Base-by-base conservation (phyloP, 1,140 invertebrate genomes). In the Cylas formicarius region DNA sequence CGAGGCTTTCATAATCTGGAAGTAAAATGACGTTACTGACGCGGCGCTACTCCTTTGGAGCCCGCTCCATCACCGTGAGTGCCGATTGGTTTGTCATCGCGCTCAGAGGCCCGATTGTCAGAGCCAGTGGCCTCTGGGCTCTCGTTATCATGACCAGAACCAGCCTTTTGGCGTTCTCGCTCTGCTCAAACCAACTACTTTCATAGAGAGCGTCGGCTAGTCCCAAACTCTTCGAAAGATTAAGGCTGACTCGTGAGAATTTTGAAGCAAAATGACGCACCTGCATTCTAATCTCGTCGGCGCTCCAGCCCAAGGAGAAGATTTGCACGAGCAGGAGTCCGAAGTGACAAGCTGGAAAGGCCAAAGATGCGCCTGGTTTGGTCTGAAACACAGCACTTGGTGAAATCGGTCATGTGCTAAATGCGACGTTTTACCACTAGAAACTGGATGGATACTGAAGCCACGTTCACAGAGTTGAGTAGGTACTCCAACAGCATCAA, bases 401-500 rank as follows among this genome's bases (percentile, higher is more conserved):
- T 32, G 16, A 32, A 21, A 33, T n/a, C n/a, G n/a, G n/a, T n/a
- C n/a, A n/a, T n/a, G n/a, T n/a, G n/a, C n/a, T n/a, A n/a, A n/a
- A n/a, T 38, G 10, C 23, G 18, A 28, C 2, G 16, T 21, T 13
- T 3, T 23, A 43, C 29, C 28, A 34, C 35, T 9, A 34, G 13
- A 13, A 43, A 5, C 17, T 4, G 9, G 9, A 34, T 24, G 6
- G 29, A 9, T 11, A 21, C 29, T 9, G 17, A 14, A 10, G 42
- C 32, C 14, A 44, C 10, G 29, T 44, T 26, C 11, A 44, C 4
- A 6, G 42, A 44, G 29, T 16, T 44, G 5, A 44, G 22, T 18
- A 44, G 3, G 14, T 36, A 44, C 13, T 44, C 42, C 32, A 44
- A 10, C 33, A 44, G 18, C 24, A 18, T 44, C 7, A 36, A 28